Percentiles rank a stretch among this genome's conserved stretches.
These are phyloP conservation scores for Monochamus alternatus DNA, from an alignment of 2,888 invertebrate species.

Conservation along the genomic window DNA sequence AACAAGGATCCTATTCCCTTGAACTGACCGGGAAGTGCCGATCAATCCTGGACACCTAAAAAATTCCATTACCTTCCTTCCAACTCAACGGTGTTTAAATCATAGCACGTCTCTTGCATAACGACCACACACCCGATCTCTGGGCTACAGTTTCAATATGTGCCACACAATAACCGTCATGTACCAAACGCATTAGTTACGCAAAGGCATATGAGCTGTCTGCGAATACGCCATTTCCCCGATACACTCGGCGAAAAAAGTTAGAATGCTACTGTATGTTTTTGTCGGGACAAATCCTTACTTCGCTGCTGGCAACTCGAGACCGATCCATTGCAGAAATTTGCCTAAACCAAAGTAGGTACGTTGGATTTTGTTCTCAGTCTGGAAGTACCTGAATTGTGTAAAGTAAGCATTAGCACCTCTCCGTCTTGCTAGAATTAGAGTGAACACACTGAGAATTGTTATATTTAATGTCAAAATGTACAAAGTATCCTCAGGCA, in stretches of 20 bases:
- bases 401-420: background rate
- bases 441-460: no score
- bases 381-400: background rate
- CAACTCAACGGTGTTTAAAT: conserved; percentile 16
- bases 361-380: background rate
- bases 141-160: conserved; percentile 9
- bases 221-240: background rate
- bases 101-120: conserved; percentile 3
- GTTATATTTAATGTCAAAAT: no score
- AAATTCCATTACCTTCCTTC: conserved; percentile 13
- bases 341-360: background rate
- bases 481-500: no score
- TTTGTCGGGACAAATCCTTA: background rate
- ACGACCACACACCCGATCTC: background rate
- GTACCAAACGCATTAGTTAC: conserved; percentile 23
- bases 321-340: no score
- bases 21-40: background rate
- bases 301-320: background rate
- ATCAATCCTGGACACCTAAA: background rate
- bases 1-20: no score
- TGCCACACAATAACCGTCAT: conserved; percentile 17
- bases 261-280: background rate
- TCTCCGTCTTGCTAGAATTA: no score
- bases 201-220: conserved; percentile 14
- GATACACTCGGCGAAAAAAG: background rate